Percentiles rank a stretch among this genome's conserved stretches.
Conservation (phyloP, 2,113 vertebrate species). For the Plecotus auritus region DNA sequence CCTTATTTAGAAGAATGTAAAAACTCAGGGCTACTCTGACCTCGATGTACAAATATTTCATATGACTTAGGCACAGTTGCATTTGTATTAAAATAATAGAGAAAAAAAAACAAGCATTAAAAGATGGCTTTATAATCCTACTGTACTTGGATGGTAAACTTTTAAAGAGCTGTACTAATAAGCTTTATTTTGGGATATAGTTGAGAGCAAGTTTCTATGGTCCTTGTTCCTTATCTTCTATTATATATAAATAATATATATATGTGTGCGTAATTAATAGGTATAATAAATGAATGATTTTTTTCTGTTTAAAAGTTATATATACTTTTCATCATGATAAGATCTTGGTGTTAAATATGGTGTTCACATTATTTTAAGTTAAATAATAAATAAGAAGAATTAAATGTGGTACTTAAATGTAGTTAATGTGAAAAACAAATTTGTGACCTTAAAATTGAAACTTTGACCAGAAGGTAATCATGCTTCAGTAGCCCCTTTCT, state of each 20-base stretch:
- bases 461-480: neutral
- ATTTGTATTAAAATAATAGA: conserved; percentile 48
- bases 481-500: too few species aligned
- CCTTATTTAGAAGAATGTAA: conserved; percentile 57
- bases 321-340: neutral
- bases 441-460: neutral
- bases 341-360: neutral
- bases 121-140: conserved; percentile 9
- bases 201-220: neutral
- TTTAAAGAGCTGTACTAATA: conserved; percentile 18
- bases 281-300: neutral
- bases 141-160: neutral
- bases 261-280: neutral
- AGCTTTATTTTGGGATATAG: neutral
- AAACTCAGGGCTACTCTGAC: conserved; percentile 56
- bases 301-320: neutral
- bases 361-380: neutral
- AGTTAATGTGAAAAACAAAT: conserved; percentile 2
- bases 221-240: neutral
- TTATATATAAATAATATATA: neutral
- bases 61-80: conserved; percentile 11
- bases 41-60: conserved; percentile 58
- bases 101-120: conserved; percentile 27
- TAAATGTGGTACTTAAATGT: neutral
- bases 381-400: neutral